These are phyloP conservation scores for Drosophila lacteicornis DNA, from an alignment of 1,140 invertebrate genomes.

Conservation along the genomic window DNA sequence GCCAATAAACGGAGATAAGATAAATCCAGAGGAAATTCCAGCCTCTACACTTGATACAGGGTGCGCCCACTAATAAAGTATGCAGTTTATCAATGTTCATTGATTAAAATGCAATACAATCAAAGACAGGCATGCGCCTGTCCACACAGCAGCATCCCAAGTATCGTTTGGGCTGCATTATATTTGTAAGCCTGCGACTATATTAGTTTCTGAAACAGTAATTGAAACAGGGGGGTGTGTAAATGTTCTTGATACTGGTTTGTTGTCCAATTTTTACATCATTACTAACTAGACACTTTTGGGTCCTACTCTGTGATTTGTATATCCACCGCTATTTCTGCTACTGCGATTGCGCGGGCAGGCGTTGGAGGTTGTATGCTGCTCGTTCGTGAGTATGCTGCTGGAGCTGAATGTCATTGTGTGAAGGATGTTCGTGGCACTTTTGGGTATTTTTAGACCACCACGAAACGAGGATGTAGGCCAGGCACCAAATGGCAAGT, in stretches of 20 bases:
- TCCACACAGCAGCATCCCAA: constrained; percentile 1
- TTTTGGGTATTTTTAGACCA: constrained; percentile 45
- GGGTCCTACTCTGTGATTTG: constrained; percentile 26
- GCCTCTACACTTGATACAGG: constrained; percentile 11
- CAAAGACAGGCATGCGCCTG: constrained; percentile 2
- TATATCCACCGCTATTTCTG: constrained; percentile 62
- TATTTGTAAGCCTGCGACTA: not conserved
- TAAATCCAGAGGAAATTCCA: constrained; percentile 15
- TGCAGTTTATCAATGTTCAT: constrained; percentile 14
- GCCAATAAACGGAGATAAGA: constrained; percentile 22
- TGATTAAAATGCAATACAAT: constrained; percentile 36
- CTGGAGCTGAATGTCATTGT: constrained; percentile 38
- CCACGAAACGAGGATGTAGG: constrained; percentile 32
- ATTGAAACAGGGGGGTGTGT: not conserved
- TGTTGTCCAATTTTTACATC: constrained; percentile 30
- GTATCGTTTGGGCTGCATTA: not conserved
- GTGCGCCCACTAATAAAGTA: not conserved
- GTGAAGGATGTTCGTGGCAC: constrained; percentile 62
- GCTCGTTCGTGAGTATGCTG: constrained; percentile 18
- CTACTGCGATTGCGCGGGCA: constrained; percentile 66
- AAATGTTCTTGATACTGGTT: not conserved
- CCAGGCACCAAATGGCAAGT: not conserved
- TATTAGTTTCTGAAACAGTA: not conserved
- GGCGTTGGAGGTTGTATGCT: constrained; percentile 10
- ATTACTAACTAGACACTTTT: constrained; percentile 17